Evolutionary conservation across 2,888 invertebrate genomes (phyloP).

Genomic region (Entomobrya multifasciata): DNA sequence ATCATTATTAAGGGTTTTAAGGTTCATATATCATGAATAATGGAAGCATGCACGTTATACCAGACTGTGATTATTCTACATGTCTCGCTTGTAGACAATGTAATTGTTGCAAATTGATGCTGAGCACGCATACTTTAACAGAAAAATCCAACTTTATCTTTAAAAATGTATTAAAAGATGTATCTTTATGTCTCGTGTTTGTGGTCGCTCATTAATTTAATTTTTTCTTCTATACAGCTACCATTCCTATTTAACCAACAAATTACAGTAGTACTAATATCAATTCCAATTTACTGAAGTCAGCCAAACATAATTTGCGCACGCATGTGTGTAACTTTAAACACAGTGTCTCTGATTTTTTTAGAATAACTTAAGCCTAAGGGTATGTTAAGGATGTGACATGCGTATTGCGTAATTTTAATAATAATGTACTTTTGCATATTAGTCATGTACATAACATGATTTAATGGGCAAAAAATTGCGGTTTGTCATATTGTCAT

Average conservation of each 20-base stretch:
- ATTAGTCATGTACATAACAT: not conserved
- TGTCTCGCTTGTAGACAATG: not conserved
- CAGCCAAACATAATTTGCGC: no score
- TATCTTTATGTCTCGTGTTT: no score
- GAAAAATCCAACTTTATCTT: not conserved
- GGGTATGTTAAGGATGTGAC: not conserved
- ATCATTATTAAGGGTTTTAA: no score
- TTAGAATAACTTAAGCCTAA: not conserved
- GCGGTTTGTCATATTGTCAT: not conserved
- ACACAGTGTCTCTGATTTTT: not conserved
- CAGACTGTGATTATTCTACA: not conserved
- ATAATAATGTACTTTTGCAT: not conserved
- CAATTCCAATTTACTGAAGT: no score
- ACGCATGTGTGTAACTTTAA: no score
- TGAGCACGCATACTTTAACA: slow-evolving; percentile 12
- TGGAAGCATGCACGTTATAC: not conserved
- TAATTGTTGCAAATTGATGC: slow-evolving; percentile 37
- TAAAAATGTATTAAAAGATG: not conserved
- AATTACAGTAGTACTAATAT: no score
- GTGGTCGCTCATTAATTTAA: no score
- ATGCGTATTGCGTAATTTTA: slow-evolving; percentile 30
- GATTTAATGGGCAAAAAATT: not conserved
- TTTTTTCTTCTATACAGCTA: no score
- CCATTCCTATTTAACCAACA: no score
- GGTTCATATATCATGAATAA: no score